Evolutionary conservation across 2,888 invertebrate species (phyloP), one percentile per base, ranked within the genome.

Genomic region (Stenodera caucasica): DNA sequence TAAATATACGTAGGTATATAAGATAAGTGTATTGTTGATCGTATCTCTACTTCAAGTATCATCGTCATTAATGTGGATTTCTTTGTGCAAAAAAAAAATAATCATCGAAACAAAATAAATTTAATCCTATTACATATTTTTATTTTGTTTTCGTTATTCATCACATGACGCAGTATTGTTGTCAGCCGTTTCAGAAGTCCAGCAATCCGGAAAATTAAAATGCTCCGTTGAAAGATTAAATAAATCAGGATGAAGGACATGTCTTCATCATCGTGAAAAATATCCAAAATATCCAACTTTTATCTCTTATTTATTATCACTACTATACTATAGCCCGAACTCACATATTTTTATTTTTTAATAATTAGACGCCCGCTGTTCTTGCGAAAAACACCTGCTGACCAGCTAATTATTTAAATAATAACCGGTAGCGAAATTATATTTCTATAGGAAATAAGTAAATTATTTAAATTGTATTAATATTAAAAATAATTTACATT

Each of bases 121-220:
- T 30, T 18, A 40, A 45, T 23, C 45, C 11, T 21, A 45, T 45
- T 45, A 45, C 23, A 45, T 58, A 55, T 58, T 62, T 62, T 58
- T 54, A 55, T 62, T 58, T 62, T 56, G 37, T 62, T 62, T 62
- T 51, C 21, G 62, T 62, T 26, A 62, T 58, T 58, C 62, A 53
- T 58, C 62, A 58, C 58, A 52, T 62, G 56, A 53, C 62, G 49
- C 58, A 49, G 53, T 58, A n/a, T 45, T 45, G 45, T 45, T 61
- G 62, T 62, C 62, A 62, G 62, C 56, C 15, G 62, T 56, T 40
- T 65, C 65, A 65, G 51, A 54, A 60, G 68, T 64, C 63, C 72
- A 69, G 66, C 71, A 70, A 70, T 58, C 74, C 75, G 75, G 72
- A 76, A 78, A 78, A 77, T 78, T 77, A 77, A 77, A 78, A 77